Evolutionary conservation across 2,113 vertebrate genomes (phyloP), one percentile per base, ranked within the genome.

Genomic region (Bubo scandiacus): DNA sequence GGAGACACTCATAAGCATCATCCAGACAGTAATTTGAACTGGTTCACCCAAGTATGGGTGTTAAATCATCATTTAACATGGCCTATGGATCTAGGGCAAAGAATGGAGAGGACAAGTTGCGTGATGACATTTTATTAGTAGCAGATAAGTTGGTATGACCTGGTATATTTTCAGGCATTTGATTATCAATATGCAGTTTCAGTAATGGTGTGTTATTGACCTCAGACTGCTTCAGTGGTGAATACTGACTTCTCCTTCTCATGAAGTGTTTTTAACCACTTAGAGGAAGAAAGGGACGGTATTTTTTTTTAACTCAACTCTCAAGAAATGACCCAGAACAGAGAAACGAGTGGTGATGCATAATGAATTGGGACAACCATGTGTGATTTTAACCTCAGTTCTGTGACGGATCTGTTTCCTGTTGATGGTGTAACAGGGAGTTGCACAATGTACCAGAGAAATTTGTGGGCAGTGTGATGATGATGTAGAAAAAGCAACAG

Each of bases 391-490:
- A 90, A 88, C 59, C 68, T 90, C 66, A 52, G 15, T 58, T 82
- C 75, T 82, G 42, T 59, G 82, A 90, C 85, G 81, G 77, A 95
- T 90, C 65, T 89, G 55, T 80, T 95, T 97, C 91, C 95, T 90
- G 75, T 73, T 97, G 94, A 96, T 0, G 4, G 57, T 43, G 15
- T 79, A 88, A 67, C 54, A 93, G 47, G 18, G 68, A 95, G 49
- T 81, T 96, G 72, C 83, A 94, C 72, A 97, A 94, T 30, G 67
- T 38, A 75, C 75, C n/a, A 70, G 59, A 79, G 36, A 90, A 93
- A 85, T 71, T 22, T 79, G 71, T 93, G 81, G 77, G 63, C 66
- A 91, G 61, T 7, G 6, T 42, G 61, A 94, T 4, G 51, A 62
- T 61, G 68, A 75, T 40, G 67, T 34, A 93, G 70, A 81, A 78